Conservation (phyloP, 1,140 invertebrate species). For the Pectinophora gossypiella region DNA sequence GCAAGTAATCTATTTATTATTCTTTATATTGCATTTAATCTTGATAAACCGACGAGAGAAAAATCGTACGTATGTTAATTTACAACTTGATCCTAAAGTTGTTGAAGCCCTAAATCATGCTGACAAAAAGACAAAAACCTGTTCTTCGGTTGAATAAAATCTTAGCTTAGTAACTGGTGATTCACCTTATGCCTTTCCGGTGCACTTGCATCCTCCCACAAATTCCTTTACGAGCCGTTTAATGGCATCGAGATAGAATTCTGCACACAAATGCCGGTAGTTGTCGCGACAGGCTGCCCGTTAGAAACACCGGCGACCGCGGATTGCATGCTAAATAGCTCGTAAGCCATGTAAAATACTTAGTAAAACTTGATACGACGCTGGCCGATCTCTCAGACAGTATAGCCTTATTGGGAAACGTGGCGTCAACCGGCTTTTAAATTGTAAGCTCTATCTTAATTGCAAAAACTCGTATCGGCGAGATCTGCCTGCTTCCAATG, state of each 20-base stretch:
- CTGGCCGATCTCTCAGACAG: slow-evolving; percentile 28
- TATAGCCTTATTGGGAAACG: slow-evolving; percentile 39
- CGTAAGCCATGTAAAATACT: slow-evolving; percentile 32
- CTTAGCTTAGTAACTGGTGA: too few relatives aligned
- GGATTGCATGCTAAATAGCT: slow-evolving; percentile 51
- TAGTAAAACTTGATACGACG: slow-evolving; percentile 26
- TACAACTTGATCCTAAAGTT: too few relatives aligned
- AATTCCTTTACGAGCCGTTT: slow-evolving; percentile 3
- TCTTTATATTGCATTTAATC: too few relatives aligned
- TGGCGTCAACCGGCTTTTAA: slow-evolving; percentile 27
- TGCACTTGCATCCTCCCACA: slow-evolving; percentile 9
- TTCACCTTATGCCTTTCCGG: slow-evolving; percentile 35
- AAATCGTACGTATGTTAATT: too few relatives aligned
- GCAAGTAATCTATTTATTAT: too few relatives aligned
- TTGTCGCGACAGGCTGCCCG: slow-evolving; percentile 49
- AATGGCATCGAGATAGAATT: slow-evolving; percentile 19
- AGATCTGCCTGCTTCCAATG: slow-evolving; percentile 21
- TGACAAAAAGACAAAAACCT: too few relatives aligned
- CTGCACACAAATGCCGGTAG: slow-evolving; percentile 37
- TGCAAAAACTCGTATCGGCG: slow-evolving; percentile 27
- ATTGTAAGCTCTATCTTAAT: slow-evolving; percentile 29
- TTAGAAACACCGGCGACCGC: slow-evolving; percentile 34
- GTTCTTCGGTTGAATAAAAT: too few relatives aligned
- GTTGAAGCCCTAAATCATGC: too few relatives aligned
- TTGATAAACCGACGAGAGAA: too few relatives aligned